Evolutionary conservation across 2,888 invertebrate genomes (phyloP).

Genomic region (Tethea ocularis): DNA sequence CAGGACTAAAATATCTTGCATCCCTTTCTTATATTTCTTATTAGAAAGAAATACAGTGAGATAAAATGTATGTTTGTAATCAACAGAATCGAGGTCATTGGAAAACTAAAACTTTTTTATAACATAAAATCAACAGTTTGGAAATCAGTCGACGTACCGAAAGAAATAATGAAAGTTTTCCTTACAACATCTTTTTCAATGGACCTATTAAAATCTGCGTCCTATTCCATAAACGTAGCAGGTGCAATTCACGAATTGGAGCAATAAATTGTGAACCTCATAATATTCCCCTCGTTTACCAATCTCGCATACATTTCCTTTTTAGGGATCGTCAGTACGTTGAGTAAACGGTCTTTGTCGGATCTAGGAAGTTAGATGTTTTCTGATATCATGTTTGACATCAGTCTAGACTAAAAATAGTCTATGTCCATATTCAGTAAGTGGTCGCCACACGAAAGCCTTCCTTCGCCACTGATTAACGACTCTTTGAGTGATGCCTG

Average conservation of each 20-base stretch:
- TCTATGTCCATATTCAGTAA: background rate
- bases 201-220: constrained; percentile 39
- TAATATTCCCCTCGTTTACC: constrained; percentile 62
- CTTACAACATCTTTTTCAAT: constrained; percentile 16
- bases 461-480: background rate
- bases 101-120: too few species aligned
- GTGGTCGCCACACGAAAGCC: background rate
- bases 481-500: too few species aligned
- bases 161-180: background rate
- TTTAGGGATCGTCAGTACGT: constrained; percentile 21
- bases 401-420: too few species aligned
- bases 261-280: constrained; percentile 65
- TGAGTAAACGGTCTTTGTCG: constrained; percentile 17
- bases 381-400: too few species aligned
- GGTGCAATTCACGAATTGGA: constrained; percentile 60
- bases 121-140: too few species aligned
- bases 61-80: too few species aligned
- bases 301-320: constrained; percentile 56
- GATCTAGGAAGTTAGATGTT: background rate
- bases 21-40: too few species aligned
- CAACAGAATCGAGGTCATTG: too few species aligned
- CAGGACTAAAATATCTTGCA: too few species aligned
- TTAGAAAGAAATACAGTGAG: too few species aligned
- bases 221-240: constrained; percentile 43
- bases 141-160: too few species aligned